Evolutionary conservation across 2,888 invertebrate species (phyloP).

Genomic region (Dromius quadrimaculatus): DNA sequence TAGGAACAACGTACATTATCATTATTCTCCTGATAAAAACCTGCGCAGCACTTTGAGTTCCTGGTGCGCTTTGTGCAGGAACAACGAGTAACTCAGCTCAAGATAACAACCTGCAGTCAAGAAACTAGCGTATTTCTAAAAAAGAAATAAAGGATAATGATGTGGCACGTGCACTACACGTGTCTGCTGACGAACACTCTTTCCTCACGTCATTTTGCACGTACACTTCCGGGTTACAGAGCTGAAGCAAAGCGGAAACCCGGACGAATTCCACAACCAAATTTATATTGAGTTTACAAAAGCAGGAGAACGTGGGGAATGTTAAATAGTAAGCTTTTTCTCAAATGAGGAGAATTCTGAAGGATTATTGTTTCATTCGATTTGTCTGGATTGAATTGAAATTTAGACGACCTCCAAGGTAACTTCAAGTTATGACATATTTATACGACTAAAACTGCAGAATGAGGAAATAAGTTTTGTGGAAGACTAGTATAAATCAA

Average conservation of each 20-base stretch:
- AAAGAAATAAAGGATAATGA: conserved; percentile 45
- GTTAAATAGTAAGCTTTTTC: too few species aligned
- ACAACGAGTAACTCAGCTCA: neutral
- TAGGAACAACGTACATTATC: conserved; percentile 13
- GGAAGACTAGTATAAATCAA: too few species aligned
- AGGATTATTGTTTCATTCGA: too few species aligned
- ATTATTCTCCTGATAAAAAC: conserved; percentile 19
- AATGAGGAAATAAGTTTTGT: too few species aligned
- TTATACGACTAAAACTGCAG: too few species aligned
- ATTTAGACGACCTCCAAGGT: too few species aligned
- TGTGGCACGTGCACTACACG: conserved; percentile 36
- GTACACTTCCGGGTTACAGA: neutral
- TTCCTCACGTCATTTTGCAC: conserved; percentile 34
- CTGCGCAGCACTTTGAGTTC: neutral
- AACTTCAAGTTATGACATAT: too few species aligned
- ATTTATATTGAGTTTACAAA: conserved; percentile 24
- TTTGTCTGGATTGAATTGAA: too few species aligned
- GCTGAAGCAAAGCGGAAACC: conserved; percentile 10
- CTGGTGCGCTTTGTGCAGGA: conserved; percentile 7
- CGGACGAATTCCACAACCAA: neutral
- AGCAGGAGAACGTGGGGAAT: neutral
- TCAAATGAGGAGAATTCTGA: too few species aligned
- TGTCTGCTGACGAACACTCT: conserved; percentile 45
- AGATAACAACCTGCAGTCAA: conserved; percentile 34
- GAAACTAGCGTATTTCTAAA: conserved; percentile 36